Conservation (phyloP, 1,140 invertebrate species). For the Aradophagus sp. region DNA sequence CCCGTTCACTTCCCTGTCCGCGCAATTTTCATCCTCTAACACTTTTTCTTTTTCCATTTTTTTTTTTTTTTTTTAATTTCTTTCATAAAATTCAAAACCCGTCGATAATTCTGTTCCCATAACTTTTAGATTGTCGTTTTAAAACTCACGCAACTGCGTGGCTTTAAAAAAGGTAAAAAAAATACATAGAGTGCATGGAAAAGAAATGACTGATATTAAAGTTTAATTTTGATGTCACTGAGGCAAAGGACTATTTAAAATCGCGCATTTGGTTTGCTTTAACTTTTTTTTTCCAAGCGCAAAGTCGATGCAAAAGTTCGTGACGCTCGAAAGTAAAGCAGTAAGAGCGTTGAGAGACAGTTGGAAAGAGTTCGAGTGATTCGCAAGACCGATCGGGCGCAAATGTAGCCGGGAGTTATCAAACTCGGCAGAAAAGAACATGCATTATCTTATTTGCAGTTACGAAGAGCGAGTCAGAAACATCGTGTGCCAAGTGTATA, state of each 20-base stretch:
- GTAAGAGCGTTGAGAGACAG: background rate
- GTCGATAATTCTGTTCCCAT: too few relatives aligned
- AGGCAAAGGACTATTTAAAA: background rate
- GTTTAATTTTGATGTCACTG: too few relatives aligned
- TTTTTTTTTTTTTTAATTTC: too few relatives aligned
- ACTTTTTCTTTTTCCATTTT: too few relatives aligned
- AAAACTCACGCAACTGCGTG: too few relatives aligned
- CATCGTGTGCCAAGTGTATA: constrained; percentile 62
- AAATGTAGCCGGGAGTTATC: constrained; percentile 23
- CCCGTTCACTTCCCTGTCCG: too few relatives aligned
- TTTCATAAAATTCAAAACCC: too few relatives aligned
- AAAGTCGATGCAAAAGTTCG: constrained; percentile 20
- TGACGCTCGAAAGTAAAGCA: background rate
- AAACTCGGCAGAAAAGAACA: constrained; percentile 51
- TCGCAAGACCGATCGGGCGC: constrained; percentile 7
- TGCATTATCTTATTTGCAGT: constrained; percentile 62
- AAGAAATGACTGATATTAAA: too few relatives aligned
- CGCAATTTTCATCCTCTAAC: too few relatives aligned
- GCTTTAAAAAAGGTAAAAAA: too few relatives aligned
- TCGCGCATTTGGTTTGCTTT: background rate
- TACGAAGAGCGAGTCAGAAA: constrained; percentile 61
- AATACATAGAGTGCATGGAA: too few relatives aligned
- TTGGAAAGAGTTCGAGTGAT: constrained; percentile 37
- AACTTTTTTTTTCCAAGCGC: constrained; percentile 12
- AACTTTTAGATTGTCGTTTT: too few relatives aligned